phyloP scores from a whole-genome alignment of 1,140 invertebrate genomes.

The Tetranychus cinnabarinus region DNA sequence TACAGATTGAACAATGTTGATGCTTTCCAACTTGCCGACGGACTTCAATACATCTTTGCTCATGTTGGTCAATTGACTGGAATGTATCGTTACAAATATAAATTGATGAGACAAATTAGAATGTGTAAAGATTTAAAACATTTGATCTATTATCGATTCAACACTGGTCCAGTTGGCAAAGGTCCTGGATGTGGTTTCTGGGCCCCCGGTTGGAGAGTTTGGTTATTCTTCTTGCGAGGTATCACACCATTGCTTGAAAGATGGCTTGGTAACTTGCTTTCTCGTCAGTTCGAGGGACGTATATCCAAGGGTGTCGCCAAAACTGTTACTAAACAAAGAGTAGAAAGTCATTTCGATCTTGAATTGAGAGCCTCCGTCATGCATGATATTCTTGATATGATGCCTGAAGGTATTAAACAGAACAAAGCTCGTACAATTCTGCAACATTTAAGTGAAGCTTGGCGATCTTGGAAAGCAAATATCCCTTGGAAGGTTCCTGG shows the following conservation, averaged over 20 bases:
- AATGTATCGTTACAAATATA: conserved; percentile 99
- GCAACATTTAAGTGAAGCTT: conserved; percentile 95
- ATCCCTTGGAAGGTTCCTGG: conserved; percentile 99
- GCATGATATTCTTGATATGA: conserved; percentile 99
- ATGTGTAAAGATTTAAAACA: conserved; percentile 99
- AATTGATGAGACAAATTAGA: conserved; percentile 95
- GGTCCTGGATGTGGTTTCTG: conserved; percentile 97
- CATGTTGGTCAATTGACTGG: conserved; percentile 98
- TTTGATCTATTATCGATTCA: conserved; percentile 97
- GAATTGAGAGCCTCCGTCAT: conserved; percentile 92
- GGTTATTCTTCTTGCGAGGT: conserved; percentile 98
- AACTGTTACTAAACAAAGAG: conserved; percentile 96
- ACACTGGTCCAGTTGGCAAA: conserved; percentile 93
- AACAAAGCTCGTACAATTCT: conserved; percentile 97
- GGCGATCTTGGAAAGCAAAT: conserved; percentile 99
- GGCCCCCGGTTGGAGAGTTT: conserved; percentile 97
- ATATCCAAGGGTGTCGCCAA: conserved; percentile 98
- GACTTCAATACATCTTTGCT: conserved; percentile 97
- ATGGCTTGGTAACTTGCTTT: conserved; percentile 93
- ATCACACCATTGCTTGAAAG: conserved; percentile 91
- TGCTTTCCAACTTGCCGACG: conserved; percentile 93
- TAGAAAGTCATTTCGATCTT: conserved; percentile 97
- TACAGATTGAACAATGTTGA: conserved; percentile 98
- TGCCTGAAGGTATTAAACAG: conserved; percentile 82
- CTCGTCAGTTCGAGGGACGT: conserved; percentile 92